Conservation (phyloP, 2,888 invertebrate genomes). For the Ditula angustiorana region DNA sequence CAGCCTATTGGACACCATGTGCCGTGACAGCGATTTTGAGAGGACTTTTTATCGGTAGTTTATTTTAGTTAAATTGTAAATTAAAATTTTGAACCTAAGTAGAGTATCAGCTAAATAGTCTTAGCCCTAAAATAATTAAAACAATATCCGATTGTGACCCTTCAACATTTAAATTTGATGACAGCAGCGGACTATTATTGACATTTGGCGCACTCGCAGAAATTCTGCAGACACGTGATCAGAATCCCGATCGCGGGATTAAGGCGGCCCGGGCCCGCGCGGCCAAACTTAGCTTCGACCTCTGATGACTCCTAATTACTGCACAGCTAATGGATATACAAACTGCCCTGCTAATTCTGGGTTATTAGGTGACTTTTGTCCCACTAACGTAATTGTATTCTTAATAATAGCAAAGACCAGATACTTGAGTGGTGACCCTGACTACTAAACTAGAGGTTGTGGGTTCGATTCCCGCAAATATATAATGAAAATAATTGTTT, state of each 20-base stretch:
- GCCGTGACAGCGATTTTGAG: too few relatives aligned
- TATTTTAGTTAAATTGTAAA: too few relatives aligned
- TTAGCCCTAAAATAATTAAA: constrained; percentile 25
- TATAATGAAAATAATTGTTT: too few relatives aligned
- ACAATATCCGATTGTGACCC: constrained; percentile 44
- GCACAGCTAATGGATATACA: constrained; percentile 69
- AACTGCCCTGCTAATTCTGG: constrained; percentile 57
- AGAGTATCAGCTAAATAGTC: background rate
- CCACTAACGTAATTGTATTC: constrained; percentile 7
- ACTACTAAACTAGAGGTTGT: background rate
- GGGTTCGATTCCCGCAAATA: too few relatives aligned
- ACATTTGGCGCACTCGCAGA: constrained; percentile 72
- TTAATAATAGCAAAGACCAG: too few relatives aligned
- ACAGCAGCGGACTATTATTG: constrained; percentile 60
- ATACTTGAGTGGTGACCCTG: too few relatives aligned
- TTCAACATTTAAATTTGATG: constrained; percentile 63
- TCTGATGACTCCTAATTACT: constrained; percentile 73
- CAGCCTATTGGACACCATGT: too few relatives aligned
- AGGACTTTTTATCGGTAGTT: too few relatives aligned
- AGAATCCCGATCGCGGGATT: constrained; percentile 74
- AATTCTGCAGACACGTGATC: constrained; percentile 73
- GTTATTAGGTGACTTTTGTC: constrained; percentile 50
- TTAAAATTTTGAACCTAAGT: background rate
- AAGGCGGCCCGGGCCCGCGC: constrained; percentile 56
- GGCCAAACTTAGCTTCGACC: constrained; percentile 67